Conservation (phyloP, 1,140 invertebrate species). For the Spodoptera litura region DNA sequence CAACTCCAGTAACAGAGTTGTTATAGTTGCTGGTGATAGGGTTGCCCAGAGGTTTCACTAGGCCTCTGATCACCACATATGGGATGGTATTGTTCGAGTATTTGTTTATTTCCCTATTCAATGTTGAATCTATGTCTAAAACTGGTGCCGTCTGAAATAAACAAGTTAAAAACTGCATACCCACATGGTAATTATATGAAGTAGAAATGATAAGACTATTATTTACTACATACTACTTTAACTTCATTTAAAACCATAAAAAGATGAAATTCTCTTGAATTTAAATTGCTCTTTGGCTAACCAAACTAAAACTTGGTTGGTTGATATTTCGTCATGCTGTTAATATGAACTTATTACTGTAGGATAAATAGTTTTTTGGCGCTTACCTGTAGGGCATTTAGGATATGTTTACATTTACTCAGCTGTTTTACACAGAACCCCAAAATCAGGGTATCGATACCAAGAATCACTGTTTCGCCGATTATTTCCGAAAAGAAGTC, state of each 20-base stretch:
- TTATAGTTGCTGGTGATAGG: slow-evolving; percentile 90
- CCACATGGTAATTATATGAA: no score
- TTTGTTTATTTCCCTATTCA: slow-evolving; percentile 87
- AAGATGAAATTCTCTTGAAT: no score
- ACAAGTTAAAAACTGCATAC: background rate
- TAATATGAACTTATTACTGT: no score
- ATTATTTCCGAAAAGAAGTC: slow-evolving; percentile 82
- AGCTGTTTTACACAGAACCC: slow-evolving; percentile 90
- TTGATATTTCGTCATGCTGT: no score
- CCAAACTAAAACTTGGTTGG: no score
- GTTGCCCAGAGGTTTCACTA: slow-evolving; percentile 90
- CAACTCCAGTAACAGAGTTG: slow-evolving; percentile 89
- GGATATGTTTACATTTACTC: slow-evolving; percentile 89
- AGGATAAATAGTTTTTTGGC: background rate
- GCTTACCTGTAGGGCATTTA: slow-evolving; percentile 88
- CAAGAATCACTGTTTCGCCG: slow-evolving; percentile 89
- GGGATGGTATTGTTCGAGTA: slow-evolving; percentile 88
- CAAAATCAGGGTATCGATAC: slow-evolving; percentile 90
- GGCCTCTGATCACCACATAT: slow-evolving; percentile 90
- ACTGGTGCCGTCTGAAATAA: slow-evolving; percentile 88
- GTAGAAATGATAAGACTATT: no score
- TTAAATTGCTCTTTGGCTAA: no score
- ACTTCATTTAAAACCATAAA: no score
- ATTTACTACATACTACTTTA: no score
- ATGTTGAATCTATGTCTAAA: slow-evolving; percentile 88